Conservation (phyloP, 2,797 vertebrate species). For the Erithacus rubecula region DNA sequence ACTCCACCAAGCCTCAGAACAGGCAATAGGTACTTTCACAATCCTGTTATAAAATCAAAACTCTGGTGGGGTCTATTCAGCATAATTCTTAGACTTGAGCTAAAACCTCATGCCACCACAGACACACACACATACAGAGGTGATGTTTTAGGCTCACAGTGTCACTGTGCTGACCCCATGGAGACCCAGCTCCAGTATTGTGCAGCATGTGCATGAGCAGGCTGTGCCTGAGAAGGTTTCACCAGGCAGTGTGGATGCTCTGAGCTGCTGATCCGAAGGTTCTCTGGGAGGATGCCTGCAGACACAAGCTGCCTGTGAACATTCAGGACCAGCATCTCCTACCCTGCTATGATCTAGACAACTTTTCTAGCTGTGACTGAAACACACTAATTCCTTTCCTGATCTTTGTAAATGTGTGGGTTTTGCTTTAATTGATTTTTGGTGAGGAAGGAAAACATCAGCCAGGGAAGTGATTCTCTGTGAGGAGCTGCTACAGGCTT, state of each 20-base stretch:
- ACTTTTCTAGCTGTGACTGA: background rate
- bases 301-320: background rate
- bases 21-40: background rate
- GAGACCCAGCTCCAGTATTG: background rate
- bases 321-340: too few relatives aligned
- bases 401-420: background rate
- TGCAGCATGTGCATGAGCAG: background rate
- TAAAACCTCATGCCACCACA: background rate
- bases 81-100: background rate
- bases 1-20: background rate
- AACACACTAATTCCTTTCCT: background rate
- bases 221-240: background rate
- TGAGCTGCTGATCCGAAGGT: background rate
- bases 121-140: background rate
- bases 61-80: background rate
- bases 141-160: background rate
- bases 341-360: background rate
- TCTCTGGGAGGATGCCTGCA: background rate
- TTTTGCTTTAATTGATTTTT: background rate
- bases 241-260: background rate
- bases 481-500: background rate
- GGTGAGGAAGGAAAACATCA: background rate
- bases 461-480: background rate
- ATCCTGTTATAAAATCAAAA: background rate
- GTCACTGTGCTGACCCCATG: background rate